These are phyloP conservation scores for Mythimna pallens DNA, from an alignment of 2,888 invertebrate species.

Conservation along the genomic window DNA sequence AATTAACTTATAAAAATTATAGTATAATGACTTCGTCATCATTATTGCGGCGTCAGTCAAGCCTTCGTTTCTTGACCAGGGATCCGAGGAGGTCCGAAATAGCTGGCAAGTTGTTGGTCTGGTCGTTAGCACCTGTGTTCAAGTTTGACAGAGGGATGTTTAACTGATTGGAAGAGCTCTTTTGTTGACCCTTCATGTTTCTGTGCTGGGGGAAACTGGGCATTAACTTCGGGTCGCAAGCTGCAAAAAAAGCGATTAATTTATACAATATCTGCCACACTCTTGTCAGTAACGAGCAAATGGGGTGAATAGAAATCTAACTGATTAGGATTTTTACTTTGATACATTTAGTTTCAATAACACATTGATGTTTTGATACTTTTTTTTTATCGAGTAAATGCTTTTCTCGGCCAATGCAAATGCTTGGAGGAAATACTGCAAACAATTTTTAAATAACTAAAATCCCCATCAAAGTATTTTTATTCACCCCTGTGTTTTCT, in stretches of 20 bases:
- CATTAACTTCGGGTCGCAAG: slow-evolving; percentile 99
- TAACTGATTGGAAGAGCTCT: slow-evolving; percentile 81
- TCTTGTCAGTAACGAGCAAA: neutral
- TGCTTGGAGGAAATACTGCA: no score
- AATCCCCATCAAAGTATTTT: no score
- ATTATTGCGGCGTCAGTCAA: slow-evolving; percentile 89
- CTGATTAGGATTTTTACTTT: no score
- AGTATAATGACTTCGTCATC: slow-evolving; percentile 22
- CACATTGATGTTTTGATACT: no score
- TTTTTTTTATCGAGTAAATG: no score
- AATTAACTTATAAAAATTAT: slow-evolving; percentile 28
- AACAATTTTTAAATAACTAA: no score
- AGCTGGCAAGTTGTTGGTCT: slow-evolving; percentile 94
- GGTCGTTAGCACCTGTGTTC: slow-evolving; percentile 92
- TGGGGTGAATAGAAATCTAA: no score
- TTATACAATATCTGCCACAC: neutral
- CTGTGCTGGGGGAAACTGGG: slow-evolving; percentile 99
- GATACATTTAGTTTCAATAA: no score
- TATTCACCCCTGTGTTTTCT: no score
- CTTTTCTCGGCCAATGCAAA: no score
- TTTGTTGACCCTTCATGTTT: slow-evolving; percentile 92
- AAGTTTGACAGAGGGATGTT: slow-evolving; percentile 86
- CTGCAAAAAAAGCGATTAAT: slow-evolving; percentile 85
- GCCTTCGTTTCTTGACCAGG: slow-evolving; percentile 94
- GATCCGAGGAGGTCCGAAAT: slow-evolving; percentile 96